Conservation (phyloP, 2,888 invertebrate species). For the Meloe dianella region DNA sequence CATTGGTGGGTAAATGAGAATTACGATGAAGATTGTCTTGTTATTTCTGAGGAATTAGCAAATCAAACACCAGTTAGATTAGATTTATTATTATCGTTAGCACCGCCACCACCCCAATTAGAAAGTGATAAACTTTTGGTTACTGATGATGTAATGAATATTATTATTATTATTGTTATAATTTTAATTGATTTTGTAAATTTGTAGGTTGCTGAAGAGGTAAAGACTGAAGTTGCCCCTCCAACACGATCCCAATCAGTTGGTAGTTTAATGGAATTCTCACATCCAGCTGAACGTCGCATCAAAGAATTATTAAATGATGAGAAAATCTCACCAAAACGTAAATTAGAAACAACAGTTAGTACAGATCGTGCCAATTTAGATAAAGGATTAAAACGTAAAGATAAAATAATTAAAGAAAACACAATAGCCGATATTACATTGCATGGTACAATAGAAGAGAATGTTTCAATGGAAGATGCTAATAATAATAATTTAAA, state of each 20-base stretch:
- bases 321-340: constrained; percentile 68
- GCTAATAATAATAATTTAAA: constrained; percentile 37
- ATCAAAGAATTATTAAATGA: constrained; percentile 76
- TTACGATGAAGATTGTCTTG: constrained; percentile 80
- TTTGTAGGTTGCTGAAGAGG: constrained; percentile 49
- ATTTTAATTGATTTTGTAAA: constrained; percentile 10
- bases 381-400: constrained; percentile 61
- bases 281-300: constrained; percentile 71
- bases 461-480: constrained; percentile 47
- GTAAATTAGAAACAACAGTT: constrained; percentile 77
- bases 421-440: constrained; percentile 58
- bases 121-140: constrained; percentile 77
- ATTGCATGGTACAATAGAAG: constrained; percentile 47
- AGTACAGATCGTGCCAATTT: constrained; percentile 69
- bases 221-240: constrained; percentile 52
- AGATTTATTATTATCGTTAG: constrained; percentile 83
- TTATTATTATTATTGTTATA: constrained; percentile 13
- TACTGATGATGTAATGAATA: constrained; percentile 61
- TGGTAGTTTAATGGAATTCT: constrained; percentile 76
- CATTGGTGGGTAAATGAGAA: constrained; percentile 97
- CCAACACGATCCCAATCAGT: constrained; percentile 70
- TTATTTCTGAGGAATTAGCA: constrained; percentile 85
- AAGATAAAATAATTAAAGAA: constrained; percentile 67
- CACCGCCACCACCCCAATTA: constrained; percentile 77
- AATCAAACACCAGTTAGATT: constrained; percentile 89